Evolutionary conservation across 2,888 invertebrate species (phyloP).

Genomic region (Chrysodeixis includens): DNA sequence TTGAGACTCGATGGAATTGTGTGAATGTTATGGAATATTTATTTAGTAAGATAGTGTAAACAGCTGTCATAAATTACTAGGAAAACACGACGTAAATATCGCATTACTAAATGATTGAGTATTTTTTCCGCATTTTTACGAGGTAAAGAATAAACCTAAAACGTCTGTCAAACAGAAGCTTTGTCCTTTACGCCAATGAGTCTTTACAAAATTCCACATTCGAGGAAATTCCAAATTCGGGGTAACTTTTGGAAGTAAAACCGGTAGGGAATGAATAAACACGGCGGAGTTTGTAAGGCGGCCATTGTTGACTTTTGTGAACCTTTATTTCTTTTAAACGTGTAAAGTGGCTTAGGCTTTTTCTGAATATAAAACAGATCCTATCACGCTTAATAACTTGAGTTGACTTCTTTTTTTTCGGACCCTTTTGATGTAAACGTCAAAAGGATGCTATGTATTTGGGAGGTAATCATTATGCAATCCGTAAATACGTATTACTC

Average conservation of each 20-base stretch:
- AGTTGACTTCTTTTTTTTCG: neutral
- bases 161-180: neutral
- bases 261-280: neutral
- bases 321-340: slow-evolving; percentile 6
- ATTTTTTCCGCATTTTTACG: neutral
- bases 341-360: neutral
- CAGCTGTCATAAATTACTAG: neutral
- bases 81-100: neutral
- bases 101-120: neutral
- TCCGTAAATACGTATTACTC: too few relatives aligned
- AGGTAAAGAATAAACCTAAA: neutral
- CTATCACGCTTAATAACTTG: neutral
- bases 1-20: too few relatives aligned
- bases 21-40: too few relatives aligned
- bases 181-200: slow-evolving; percentile 4
- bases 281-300: neutral
- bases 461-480: too few relatives aligned
- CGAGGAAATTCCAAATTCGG: too few relatives aligned
- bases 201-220: slow-evolving; percentile 3
- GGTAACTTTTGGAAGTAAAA: neutral
- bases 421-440: neutral
- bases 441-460: too few relatives aligned
- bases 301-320: slow-evolving; percentile 6
- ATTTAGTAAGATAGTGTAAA: neutral
- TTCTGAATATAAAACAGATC: neutral